Evolutionary conservation across 2,797 vertebrate species (phyloP), one percentile per base, ranked within the genome.

Genomic region (Rhinichthys osculus): DNA sequence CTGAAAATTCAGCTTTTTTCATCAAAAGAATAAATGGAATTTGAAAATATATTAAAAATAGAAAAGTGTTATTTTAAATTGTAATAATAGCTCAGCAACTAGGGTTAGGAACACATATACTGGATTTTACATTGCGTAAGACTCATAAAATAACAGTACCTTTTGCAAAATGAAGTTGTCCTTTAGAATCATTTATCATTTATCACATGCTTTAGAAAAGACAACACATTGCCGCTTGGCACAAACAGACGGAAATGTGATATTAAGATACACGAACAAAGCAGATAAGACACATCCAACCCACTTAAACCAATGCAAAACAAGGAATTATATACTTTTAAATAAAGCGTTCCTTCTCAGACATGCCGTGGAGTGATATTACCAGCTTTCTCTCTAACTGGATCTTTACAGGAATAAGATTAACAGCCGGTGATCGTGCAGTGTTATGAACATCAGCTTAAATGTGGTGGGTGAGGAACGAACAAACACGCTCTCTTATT

Each of bases 401-500:
- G 21, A 66, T 30, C 30, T 59, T 47, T 73, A 71, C 71, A 72
- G 30, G 57, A 74, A 81, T 79, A 84, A 71, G 82, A 82, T 84
- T 72, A 86, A 78, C 72, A 74, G 73, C 30, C 67, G 72, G 84
- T 66, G 81, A 89, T 88, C 59, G 72, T 59, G 85, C 30, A 47
- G 70, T 8, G 69, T 84, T 85, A 74, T 76, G 52, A 85, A 84
- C 81, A 82, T 87, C 80, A 81, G 81, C 52, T 80, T 54, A 79
- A 85, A 83, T 81, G 83, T 47, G 85, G 64, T 52, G 54, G 54
- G 72, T 83, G 78, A 92, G 89, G 90, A 89, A 93, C 92, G 92
- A 93, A 93, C 90, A 90, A 88, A 93, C 92, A 93, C 91, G 93
- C 93, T 95, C 92, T 91, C 93, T 92, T 89, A 92, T 90, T 73